Evolutionary conservation across 2,797 vertebrate species (phyloP), one percentile per base, ranked within the genome.

Genomic region (Oreonectes daqikongensis): DNA sequence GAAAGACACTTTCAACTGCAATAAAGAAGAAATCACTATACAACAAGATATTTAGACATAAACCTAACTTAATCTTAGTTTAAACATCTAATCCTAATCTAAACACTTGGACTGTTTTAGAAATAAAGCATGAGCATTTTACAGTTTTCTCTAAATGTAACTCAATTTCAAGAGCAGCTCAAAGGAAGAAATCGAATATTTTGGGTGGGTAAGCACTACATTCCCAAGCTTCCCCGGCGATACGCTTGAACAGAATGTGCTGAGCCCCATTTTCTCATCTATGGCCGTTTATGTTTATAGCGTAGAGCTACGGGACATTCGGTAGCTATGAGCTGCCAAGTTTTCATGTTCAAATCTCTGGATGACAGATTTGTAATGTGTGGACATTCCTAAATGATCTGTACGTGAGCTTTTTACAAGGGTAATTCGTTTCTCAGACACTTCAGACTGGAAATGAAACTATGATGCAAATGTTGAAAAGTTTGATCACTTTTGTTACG

Each of bases 291-390:
- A 24, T 20, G 22, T 26, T 22, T 24, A n/a, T n/a, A n/a, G n/a
- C n/a, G n/a, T n/a, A n/a, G n/a, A n/a, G 50, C 22, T 55, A 26
- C 14, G 22, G 52, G 52, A 55, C 9, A 22, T 38, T 40, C 9
- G 20, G 60, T 35, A 63, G 60, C 28, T 38, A 63, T 38, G 17
- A 8, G 7, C 28, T 63, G 60, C 60, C 60, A 63, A 20, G 17
- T 11, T 63, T 22, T 7, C n/a, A 38, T 12, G 28, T 59, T 26
- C 55, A 28, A 30, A 18, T 59, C 55, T 59, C 55, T 59, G 26
- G 26, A 24, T 59, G 26, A 59, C 28, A 59, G 26, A 30, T 59
- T 59, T 30, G 61, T 64, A 64, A 32, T 20, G 35, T 63, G 59
- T 35, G 4, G 7, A 40, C 8, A 40, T 22, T 14, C 4, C 8